Evolutionary conservation across 1,140 invertebrate genomes (phyloP), one percentile per base, ranked within the genome.

Genomic region (Drosophila ohnishii): DNA sequence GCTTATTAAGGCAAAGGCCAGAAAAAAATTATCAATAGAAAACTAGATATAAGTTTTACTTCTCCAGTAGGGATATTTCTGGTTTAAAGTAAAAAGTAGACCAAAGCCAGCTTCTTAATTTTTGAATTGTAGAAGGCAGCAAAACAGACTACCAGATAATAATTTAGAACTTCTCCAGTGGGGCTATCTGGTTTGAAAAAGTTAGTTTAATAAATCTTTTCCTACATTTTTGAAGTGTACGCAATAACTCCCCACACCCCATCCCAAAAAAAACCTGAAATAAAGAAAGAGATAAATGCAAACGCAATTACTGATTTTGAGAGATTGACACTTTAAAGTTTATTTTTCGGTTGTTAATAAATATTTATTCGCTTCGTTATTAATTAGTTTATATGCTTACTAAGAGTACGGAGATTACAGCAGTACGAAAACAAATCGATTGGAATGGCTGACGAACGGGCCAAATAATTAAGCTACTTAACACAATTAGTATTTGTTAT

Each of bases 401-500:
- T 64, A 44, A 70, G 57, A 70, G 64, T 77, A 76, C 64, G 64
- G 56, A 77, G 64, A 77, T 70, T 77, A 77, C 75, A 77, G 62
- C 75, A 70, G 51, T 56, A 77, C 53, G 44, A 76, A 77, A 77
- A 55, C 61, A 77, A 77, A 70, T 77, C 44, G 32, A 77, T 71
- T 59, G 35, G 44, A 77, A 61, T 76, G 57, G 56, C 74, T 60
- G 56, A 32, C 55, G 30, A 63, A 67, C 56, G 63, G 37, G 74
- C 75, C 58, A 77, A 77, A 69, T 70, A 57, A 77, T 77, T 77
- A 70, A 56, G 57, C 75, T 77, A 77, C 75, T 77, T 77, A 77
- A 77, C 51, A 70, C 74, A 70, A 70, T 70, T 56, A 76, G 63
- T 76, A 76, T 55, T 42, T 63, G 32, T 79, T 45, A 63, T 82